Percentiles rank a stretch among this genome's conserved stretches.
Conservation (phyloP, 2,888 invertebrate genomes). For the Habrosyne pyritoides region DNA sequence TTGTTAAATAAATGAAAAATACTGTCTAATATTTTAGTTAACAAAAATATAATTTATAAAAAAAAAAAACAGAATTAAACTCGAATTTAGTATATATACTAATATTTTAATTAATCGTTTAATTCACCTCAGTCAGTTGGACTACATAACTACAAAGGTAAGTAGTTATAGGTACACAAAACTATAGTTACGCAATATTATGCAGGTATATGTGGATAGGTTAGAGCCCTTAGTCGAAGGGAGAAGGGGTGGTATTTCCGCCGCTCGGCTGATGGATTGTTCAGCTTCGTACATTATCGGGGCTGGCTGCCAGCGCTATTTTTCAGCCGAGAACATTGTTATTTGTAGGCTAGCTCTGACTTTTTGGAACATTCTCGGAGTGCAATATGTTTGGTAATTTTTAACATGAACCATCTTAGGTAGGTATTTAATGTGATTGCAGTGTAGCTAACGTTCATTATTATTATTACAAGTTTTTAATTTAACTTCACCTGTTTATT, state of each 20-base stretch:
- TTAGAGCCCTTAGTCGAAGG: constrained; percentile 30
- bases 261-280: constrained; percentile 57
- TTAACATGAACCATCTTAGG: not conserved
- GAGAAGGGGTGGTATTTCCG: constrained; percentile 34
- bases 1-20: no score
- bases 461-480: no score
- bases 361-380: constrained; percentile 25
- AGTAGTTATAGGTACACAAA: not conserved
- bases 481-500: no score
- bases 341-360: constrained; percentile 50
- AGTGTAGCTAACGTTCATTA: no score
- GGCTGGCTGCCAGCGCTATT: constrained; percentile 56
- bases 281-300: constrained; percentile 66
- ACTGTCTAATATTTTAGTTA: no score
- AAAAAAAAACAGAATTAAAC: no score
- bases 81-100: no score
- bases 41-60: no score
- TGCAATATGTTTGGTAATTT: not conserved
- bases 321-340: constrained; percentile 60
- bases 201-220: constrained; percentile 20
- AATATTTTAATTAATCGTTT: no score
- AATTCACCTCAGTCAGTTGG: no score
- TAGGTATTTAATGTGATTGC: no score
- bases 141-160: no score
- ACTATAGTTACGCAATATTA: not conserved